Evolutionary conservation across 37 sponge, comb jelly and placozoan genomes (phyloP), one percentile per base, ranked within the genome.

Genomic region (Mnemiopsis leidyi): DNA sequence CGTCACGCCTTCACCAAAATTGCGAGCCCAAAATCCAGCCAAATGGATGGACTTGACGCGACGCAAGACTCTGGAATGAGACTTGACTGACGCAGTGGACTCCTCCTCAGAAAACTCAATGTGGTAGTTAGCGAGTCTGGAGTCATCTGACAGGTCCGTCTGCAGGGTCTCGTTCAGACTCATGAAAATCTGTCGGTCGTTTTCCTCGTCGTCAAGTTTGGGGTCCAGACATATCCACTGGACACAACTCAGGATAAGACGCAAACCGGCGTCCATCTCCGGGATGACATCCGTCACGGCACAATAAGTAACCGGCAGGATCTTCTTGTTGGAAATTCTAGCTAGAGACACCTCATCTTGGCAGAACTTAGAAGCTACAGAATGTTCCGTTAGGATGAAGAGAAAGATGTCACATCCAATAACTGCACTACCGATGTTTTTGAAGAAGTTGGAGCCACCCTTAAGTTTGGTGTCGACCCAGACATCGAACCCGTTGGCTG

Each of bases 241-340:
- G 5, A 85, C 90, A 92, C 82, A 94, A 76, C 28, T 29, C 38
- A 88, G 25, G 2, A 92, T 92, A 29, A 88, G 96, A 94, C 69
- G 95, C 95, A 97, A 90, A 83, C 97, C 97, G 77, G 95, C 93
- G 0, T 93, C 48, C 93, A 97, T 92, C 23, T 37, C 68, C 5
- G 38, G 39, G 20, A 95, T 16, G 0, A 96, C 48, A 3, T 75
- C 82, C 0, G 23, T 76, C 40, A 94, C 93, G 5, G 7, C 36
- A 0, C 76, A 32, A n/a, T 38, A 38, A 32, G 96, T 69, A 34
- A 76, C 95, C 0, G 96, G 76, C 32, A 96, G 25, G 69, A 98
- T 98, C 92, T 95, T 95, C 48, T 95, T 97, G 95, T 97, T 96
- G 85, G 97, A 97, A 93, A 98, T 95, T 88, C 96, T 95, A 73